Evolutionary conservation across 2,113 vertebrate species (phyloP).

Genomic region (Pteronura brasiliensis): DNA sequence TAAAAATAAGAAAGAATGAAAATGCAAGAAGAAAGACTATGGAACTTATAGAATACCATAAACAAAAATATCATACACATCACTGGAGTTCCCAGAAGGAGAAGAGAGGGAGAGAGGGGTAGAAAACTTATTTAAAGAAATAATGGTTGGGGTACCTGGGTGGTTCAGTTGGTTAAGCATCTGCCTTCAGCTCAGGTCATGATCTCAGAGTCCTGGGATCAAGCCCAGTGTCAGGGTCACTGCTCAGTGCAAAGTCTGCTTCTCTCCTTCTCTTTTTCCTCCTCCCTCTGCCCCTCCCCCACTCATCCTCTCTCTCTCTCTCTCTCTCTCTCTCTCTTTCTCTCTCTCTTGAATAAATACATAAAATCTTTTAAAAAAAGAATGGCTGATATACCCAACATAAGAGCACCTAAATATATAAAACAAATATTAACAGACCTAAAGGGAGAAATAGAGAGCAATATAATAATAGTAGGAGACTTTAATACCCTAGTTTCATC

Average conservation of each 20-base stretch:
- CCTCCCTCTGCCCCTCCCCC: too few species aligned
- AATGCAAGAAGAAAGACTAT: neutral
- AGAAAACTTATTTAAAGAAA: neutral
- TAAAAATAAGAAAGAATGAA: neutral
- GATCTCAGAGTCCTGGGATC: too few species aligned
- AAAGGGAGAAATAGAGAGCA: neutral
- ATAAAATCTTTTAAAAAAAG: neutral
- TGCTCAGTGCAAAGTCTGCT: too few species aligned
- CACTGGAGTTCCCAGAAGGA: neutral
- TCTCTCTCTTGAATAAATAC: too few species aligned
- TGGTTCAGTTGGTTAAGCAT: neutral
- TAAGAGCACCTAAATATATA: neutral
- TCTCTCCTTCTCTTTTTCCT: too few species aligned
- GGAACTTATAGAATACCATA: neutral
- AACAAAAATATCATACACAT: neutral
- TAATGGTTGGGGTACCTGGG: neutral
- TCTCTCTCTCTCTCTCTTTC: too few species aligned
- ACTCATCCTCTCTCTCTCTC: too few species aligned
- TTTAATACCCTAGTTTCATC: neutral
- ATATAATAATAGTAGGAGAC: neutral
- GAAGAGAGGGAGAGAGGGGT: neutral
- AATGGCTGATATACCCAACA: neutral
- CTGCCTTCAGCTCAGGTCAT: too few species aligned
- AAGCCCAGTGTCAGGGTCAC: too few species aligned
- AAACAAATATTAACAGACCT: neutral